Evolutionary conservation across 2,888 invertebrate genomes (phyloP).

Genomic region (Dryococelus australis): DNA sequence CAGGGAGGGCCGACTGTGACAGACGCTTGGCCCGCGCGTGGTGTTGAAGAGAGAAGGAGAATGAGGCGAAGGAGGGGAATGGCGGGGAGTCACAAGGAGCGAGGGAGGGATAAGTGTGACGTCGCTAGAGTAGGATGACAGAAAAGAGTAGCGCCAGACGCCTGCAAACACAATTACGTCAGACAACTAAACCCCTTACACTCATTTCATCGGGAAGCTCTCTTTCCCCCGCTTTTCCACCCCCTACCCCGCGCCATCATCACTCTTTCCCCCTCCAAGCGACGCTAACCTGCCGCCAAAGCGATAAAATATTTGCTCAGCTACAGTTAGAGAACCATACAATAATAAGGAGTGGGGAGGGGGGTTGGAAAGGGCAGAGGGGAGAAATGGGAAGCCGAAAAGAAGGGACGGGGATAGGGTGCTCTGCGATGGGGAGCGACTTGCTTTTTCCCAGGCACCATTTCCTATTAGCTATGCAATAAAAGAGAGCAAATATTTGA

Average conservation of each 20-base stretch:
- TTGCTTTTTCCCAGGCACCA: constrained; percentile 20
- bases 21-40: not conserved
- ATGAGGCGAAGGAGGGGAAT: constrained; percentile 31
- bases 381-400: not conserved
- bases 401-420: not conserved
- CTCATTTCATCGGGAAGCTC: constrained; percentile 31
- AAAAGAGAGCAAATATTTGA: constrained; percentile 19
- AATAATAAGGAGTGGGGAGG: constrained; percentile 24
- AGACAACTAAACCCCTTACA: constrained; percentile 36
- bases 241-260: not conserved
- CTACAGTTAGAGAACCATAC: constrained; percentile 36
- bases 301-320: constrained; percentile 40
- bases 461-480: constrained; percentile 26
- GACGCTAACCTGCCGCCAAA: constrained; percentile 29
- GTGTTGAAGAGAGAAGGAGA: not conserved
- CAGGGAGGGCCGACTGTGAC: not conserved
- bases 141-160: constrained; percentile 23
- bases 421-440: not conserved
- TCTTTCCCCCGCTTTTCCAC: constrained; percentile 9
- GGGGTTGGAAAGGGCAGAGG: not conserved
- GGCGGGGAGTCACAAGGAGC: constrained; percentile 37
- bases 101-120: constrained; percentile 40
- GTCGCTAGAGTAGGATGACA: constrained; percentile 24
- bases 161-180: constrained; percentile 38
- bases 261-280: not conserved